phyloP scores from a whole-genome alignment of 2,113 vertebrate species.

The Physeter macrocephalus region DNA sequence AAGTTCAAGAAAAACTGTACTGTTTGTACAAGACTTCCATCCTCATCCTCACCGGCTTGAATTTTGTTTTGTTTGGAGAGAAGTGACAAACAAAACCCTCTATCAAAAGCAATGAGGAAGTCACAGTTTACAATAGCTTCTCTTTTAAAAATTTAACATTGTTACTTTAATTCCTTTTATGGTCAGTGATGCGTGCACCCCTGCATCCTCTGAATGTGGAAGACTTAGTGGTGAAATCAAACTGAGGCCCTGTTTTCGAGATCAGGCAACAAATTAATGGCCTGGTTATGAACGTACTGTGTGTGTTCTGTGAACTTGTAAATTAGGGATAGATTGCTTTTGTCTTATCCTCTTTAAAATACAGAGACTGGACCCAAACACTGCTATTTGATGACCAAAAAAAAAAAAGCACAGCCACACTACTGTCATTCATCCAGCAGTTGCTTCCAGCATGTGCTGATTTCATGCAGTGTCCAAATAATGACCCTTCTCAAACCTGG shows the following conservation, averaged over 20 bases:
- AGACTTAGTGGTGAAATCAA: slow-evolving; percentile 11
- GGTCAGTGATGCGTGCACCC: slow-evolving; percentile 48
- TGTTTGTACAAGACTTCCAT: slow-evolving; percentile 19
- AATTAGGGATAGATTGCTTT: not conserved
- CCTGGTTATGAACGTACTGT: slow-evolving; percentile 11
- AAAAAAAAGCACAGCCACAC: not conserved
- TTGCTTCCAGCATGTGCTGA: not conserved
- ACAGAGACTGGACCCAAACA: not conserved
- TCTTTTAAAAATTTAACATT: slow-evolving; percentile 60
- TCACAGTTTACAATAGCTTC: slow-evolving; percentile 54
- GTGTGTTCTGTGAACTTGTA: not conserved
- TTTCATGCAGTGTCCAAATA: not conserved
- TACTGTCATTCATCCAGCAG: not conserved
- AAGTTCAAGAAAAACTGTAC: not conserved
- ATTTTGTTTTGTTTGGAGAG: slow-evolving; percentile 54
- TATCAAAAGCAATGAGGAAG: slow-evolving; percentile 57
- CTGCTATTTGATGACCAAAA: not conserved
- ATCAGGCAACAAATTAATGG: slow-evolving; percentile 10
- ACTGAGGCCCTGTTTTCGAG: slow-evolving; percentile 18
- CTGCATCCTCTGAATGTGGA: slow-evolving; percentile 45
- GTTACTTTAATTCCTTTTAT: slow-evolving; percentile 62
- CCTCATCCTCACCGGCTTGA: not conserved
- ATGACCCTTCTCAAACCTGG: not conserved
- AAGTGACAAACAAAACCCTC: not conserved
- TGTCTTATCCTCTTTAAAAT: not conserved